Evolutionary conservation across 2,888 invertebrate genomes (phyloP).

Genomic region (Pseudoips prasinana): DNA sequence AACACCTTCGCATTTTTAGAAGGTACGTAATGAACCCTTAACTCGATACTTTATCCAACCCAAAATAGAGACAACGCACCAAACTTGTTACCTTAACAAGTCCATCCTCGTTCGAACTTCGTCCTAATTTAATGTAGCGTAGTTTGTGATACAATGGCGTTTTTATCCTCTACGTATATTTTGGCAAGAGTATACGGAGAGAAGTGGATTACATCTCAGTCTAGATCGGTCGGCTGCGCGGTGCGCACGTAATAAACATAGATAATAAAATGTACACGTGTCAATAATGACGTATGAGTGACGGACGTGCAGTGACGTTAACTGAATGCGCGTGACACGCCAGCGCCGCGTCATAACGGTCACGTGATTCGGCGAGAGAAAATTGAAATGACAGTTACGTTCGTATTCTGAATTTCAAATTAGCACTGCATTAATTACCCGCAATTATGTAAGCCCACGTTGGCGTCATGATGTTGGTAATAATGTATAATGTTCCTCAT

Average conservation of each 20-base stretch:
- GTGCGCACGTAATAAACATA: constrained; percentile 58
- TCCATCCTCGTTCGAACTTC: constrained; percentile 41
- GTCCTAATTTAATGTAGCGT: constrained; percentile 53
- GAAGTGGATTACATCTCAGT: constrained; percentile 62
- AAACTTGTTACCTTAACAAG: constrained; percentile 38
- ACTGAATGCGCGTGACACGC: constrained; percentile 31
- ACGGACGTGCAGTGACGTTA: constrained; percentile 39
- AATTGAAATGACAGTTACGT: constrained; percentile 35
- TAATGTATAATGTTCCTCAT: neutral
- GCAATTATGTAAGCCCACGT: constrained; percentile 9
- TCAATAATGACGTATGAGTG: constrained; percentile 42
- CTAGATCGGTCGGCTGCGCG: constrained; percentile 60
- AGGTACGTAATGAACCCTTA: constrained; percentile 25
- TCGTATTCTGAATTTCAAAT: constrained; percentile 35
- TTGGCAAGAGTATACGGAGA: constrained; percentile 53
- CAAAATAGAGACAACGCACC: constrained; percentile 28
- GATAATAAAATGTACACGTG: constrained; percentile 31
- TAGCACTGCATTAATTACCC: constrained; percentile 23
- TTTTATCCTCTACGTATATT: constrained; percentile 57
- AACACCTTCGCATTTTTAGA: constrained; percentile 12
- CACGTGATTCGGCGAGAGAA: constrained; percentile 34
- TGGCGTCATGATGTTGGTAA: constrained; percentile 4
- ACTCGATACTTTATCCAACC: constrained; percentile 24
- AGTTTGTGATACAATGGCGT: constrained; percentile 58
- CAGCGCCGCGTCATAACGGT: constrained; percentile 29